These are phyloP conservation scores for Merops nubicus DNA, from an alignment of 2,113 vertebrate genomes.

Conservation along the genomic window DNA sequence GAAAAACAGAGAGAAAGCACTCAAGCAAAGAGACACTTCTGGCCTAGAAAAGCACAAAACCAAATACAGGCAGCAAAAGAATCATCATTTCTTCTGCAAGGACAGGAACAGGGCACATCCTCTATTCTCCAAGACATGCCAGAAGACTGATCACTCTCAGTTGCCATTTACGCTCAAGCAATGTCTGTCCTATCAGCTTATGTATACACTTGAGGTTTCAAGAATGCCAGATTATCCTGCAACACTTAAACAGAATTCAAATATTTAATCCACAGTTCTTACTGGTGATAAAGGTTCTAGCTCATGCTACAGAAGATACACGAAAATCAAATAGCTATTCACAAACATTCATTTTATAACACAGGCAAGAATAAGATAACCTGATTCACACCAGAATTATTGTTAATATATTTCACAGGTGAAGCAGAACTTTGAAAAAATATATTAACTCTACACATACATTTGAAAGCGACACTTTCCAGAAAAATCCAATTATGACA, in stretches of 20 bases:
- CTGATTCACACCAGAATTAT: neutral
- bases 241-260: neutral
- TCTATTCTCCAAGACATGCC: neutral
- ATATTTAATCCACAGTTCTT: neutral
- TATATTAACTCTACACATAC: neutral
- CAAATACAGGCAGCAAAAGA: neutral
- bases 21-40: neutral
- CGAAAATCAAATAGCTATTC: neutral
- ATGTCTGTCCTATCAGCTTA: neutral
- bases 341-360: neutral
- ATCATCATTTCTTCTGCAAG: neutral
- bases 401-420: neutral
- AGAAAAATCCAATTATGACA: neutral
- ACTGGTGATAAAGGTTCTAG: neutral
- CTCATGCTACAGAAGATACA: neutral
- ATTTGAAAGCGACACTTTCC: neutral
- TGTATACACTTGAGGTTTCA: neutral
- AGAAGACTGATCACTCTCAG: neutral
- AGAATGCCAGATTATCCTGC: neutral
- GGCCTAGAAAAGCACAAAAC: neutral
- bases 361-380: neutral
- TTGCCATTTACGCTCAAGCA: neutral
- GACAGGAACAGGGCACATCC: neutral
- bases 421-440: neutral
- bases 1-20: neutral